Conservation (phyloP, 2,888 invertebrate species). For the Norana najaformis region DNA sequence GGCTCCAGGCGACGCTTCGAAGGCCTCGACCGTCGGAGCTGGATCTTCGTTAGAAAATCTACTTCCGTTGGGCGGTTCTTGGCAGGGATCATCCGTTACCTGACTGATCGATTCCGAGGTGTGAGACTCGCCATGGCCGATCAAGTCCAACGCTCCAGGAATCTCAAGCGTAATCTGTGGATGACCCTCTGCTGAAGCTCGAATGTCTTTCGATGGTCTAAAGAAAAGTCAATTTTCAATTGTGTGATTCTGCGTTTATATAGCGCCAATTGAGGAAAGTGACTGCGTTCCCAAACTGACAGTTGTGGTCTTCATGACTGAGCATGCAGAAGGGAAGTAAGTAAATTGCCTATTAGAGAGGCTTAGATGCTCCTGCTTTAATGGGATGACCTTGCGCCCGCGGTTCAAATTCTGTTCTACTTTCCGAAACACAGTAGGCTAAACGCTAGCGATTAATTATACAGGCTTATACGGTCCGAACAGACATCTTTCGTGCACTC, state of each 20-base stretch:
- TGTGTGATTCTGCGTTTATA: not conserved
- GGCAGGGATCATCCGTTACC: not conserved
- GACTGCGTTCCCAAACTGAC: too few relatives aligned
- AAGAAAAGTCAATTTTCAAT: not conserved
- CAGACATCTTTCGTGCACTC: too few relatives aligned
- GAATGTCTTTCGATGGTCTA: not conserved
- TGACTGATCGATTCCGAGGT: not conserved
- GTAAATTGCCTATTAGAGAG: too few relatives aligned
- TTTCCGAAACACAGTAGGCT: too few relatives aligned
- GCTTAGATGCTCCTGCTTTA: too few relatives aligned
- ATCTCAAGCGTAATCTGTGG: not conserved
- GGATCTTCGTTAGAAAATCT: not conserved
- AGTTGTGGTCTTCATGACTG: too few relatives aligned
- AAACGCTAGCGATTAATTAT: too few relatives aligned
- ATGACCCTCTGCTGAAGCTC: not conserved
- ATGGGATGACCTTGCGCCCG: too few relatives aligned
- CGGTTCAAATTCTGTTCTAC: too few relatives aligned
- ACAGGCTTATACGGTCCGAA: too few relatives aligned
- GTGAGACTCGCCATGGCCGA: not conserved
- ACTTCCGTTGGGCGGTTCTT: not conserved
- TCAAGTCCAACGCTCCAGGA: not conserved
- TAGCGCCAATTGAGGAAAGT: too few relatives aligned
- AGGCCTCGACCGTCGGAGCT: not conserved
- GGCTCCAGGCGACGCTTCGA: not conserved
- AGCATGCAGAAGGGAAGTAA: too few relatives aligned